Percentiles rank a stretch among this genome's conserved stretches.
Evolutionary conservation across 2,888 invertebrate genomes (phyloP).

Genomic region (Peribatodes rhomboidaria): DNA sequence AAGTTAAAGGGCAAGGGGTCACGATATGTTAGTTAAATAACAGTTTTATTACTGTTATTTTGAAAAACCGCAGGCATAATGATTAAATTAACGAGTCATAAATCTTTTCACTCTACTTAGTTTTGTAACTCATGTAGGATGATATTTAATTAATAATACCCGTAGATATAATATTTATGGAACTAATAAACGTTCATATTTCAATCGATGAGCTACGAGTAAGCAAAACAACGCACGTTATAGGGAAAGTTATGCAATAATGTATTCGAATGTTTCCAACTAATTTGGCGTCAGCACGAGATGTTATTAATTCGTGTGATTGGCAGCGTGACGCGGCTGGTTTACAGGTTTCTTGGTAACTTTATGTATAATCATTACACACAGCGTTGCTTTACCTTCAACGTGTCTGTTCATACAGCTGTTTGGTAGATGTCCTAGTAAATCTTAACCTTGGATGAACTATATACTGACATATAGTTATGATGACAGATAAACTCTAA

Average conservation of each 20-base stretch:
- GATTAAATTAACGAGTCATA: background rate
- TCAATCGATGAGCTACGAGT: conserved; percentile 23
- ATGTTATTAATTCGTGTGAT: conserved; percentile 40
- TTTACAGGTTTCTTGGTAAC: conserved; percentile 22
- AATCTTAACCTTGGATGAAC: too few relatives aligned
- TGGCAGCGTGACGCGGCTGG: conserved; percentile 36
- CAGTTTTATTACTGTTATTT: too few relatives aligned
- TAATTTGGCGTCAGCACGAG: conserved; percentile 31
- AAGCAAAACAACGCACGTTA: conserved; percentile 30
- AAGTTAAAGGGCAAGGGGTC: too few relatives aligned
- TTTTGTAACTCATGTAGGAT: background rate
- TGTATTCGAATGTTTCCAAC: conserved; percentile 38
- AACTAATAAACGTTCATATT: conserved; percentile 35
- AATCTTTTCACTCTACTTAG: background rate
- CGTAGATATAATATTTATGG: background rate
- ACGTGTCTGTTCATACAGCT: too few relatives aligned
- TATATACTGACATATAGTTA: too few relatives aligned
- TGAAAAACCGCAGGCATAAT: too few relatives aligned
- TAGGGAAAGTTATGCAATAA: conserved; percentile 44
- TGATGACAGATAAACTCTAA: too few relatives aligned
- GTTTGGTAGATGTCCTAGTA: too few relatives aligned
- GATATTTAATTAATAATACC: background rate
- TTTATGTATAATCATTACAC: background rate
- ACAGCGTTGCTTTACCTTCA: background rate
- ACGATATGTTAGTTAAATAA: too few relatives aligned